Percentiles rank a stretch among this genome's conserved stretches.
Evolutionary conservation across 2,113 vertebrate genomes (phyloP).

Genomic region (Ciconia maguari): DNA sequence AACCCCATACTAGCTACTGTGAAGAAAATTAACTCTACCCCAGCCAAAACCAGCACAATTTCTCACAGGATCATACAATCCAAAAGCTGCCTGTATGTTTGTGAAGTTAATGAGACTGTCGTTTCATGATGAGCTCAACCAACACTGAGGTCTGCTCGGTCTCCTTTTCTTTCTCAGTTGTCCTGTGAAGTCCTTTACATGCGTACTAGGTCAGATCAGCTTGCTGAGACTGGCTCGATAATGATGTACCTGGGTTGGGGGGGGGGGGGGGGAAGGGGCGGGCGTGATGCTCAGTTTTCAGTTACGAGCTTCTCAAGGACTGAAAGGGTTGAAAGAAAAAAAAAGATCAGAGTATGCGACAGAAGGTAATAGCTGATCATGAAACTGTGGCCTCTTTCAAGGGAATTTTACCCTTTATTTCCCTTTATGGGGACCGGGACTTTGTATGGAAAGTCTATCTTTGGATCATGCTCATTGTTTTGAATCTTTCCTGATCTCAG

Average conservation of each 20-base stretch:
- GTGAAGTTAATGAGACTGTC: neutral
- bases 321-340: neutral
- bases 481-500: neutral
- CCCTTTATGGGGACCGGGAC: neutral
- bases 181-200: neutral
- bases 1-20: neutral
- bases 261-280: rapidly evolving
- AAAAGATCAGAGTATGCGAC: neutral
- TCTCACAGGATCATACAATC: neutral
- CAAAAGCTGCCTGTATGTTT: neutral
- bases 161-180: neutral
- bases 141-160: neutral
- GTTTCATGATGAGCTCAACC: neutral
- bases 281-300: neutral
- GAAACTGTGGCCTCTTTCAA: neutral
- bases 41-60: neutral
- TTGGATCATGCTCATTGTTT: neutral
- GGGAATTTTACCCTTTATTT: neutral
- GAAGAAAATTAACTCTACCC: neutral
- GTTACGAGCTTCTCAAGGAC: neutral
- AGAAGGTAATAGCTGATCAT: neutral
- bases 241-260: neutral
- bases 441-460: neutral
- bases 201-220: neutral
- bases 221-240: neutral